Percentiles rank a stretch among this genome's conserved stretches.
These are phyloP conservation scores for Sinocyclocheilus anshuiensis DNA, from an alignment of 2,113 vertebrate species.

Conservation along the genomic window DNA sequence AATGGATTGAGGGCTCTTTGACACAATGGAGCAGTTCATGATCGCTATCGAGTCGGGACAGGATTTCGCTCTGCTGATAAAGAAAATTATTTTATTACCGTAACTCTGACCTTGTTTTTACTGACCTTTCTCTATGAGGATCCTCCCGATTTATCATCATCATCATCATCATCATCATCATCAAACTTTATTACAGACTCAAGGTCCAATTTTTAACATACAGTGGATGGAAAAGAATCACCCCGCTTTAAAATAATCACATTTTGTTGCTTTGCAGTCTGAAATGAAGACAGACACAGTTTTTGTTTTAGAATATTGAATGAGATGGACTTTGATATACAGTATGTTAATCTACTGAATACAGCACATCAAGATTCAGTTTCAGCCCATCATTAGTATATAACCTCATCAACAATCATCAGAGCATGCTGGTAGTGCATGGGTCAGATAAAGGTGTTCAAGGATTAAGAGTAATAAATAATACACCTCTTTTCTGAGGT, in stretches of 20 bases:
- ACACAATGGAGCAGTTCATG: slow-evolving; percentile 19
- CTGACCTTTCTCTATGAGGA: not conserved
- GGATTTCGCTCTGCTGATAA: not conserved
- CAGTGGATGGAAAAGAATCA: too few species aligned
- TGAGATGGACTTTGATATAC: not conserved
- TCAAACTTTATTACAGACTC: too few species aligned
- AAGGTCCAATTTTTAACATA: too few species aligned
- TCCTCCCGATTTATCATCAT: not conserved
- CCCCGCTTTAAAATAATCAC: too few species aligned
- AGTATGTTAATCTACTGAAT: not conserved
- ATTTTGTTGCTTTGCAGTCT: too few species aligned
- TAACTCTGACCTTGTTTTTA: slow-evolving; percentile 1
- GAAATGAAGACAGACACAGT: too few species aligned
- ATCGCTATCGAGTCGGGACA: not conserved
- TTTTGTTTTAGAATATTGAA: too few species aligned
- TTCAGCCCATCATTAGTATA: not conserved
- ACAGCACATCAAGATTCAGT: not conserved
- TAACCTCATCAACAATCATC: not conserved
- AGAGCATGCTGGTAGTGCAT: not conserved
- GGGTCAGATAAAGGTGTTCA: not conserved
- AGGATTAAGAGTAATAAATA: not conserved
- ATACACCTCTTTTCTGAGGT: too few species aligned
- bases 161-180: too few species aligned
- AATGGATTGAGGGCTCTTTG: not conserved
- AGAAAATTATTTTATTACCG: not conserved